Conservation (phyloP, 2,797 vertebrate species). For the Picus viridis region DNA sequence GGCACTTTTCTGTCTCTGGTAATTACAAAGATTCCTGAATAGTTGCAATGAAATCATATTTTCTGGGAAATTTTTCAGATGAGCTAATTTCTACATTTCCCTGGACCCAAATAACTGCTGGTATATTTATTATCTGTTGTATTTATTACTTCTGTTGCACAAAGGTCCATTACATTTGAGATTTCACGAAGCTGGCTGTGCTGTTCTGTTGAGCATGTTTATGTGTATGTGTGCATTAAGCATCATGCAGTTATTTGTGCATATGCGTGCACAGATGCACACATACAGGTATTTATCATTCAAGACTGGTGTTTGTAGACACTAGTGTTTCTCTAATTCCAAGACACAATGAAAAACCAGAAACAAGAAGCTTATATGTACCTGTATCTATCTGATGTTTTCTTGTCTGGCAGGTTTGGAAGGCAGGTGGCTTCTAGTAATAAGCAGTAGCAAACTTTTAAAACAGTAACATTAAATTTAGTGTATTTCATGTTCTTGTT, state of each 20-base stretch:
- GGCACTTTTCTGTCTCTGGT: background rate
- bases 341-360: background rate
- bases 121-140: background rate
- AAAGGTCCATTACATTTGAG: background rate
- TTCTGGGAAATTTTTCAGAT: background rate
- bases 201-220: background rate
- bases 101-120: background rate
- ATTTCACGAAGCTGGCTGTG: background rate
- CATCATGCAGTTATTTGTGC: background rate
- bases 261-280: background rate
- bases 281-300: background rate
- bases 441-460: constrained; percentile 18
- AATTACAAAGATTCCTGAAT: background rate
- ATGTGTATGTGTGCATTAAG: background rate
- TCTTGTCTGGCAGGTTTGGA: background rate
- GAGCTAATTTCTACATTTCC: background rate
- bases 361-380: background rate
- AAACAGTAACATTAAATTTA: constrained; percentile 2
- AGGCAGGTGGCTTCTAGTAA: constrained; percentile 6
- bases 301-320: background rate
- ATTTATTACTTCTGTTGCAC: background rate
- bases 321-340: background rate
- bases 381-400: background rate
- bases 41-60: background rate
- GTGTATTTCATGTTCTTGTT: background rate